Base-by-base conservation (phyloP, 2,113 vertebrate genomes). In the Dicerorhinus sumatrensis region DNA sequence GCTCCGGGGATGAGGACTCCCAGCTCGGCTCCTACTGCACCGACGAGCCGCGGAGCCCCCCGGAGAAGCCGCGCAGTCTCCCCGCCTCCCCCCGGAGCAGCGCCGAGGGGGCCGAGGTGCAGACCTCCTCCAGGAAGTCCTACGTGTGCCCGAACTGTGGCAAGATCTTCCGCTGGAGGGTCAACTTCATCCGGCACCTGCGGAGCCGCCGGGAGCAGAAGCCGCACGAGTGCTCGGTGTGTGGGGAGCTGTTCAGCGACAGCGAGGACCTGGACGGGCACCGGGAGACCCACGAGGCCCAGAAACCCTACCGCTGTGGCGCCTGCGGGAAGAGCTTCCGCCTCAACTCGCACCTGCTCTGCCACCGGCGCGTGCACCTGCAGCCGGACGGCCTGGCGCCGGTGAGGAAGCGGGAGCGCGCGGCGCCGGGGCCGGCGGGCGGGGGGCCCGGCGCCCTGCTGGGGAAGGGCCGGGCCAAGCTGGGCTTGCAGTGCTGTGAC, bases 131-230 rank as follows among this genome's bases (percentile, higher is more conserved):
- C 23, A 86, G 56, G 4, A 98, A 98, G 80, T 89, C 96, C 62
- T 98, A 98, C 0, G 84, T 97, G 65, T 98, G 98, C 23, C 97
- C 98, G 0, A 97, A 93, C 70, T 98, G 98, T 2, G 98, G 98
- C 4, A 98, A 98, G 48, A 82, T 91, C 93, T 98, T 98, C 70
- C 97, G 98, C 83, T 98, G 98, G 98, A 89, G 98, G 12, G 98
- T 98, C 58, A 98, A 98, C 80, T 98, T 98, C 48, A 83, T 98
- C 36, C 96, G 98, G 16, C 98, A 98, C 65, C 89, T 98, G 89
- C 95, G 97, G 7, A 98, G 98, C 46, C 97, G 97, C 82, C 79
- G 92, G 36, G 97, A 98, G 77, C 97, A 81, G 79, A 93, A 94
- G 46, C 91, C 95, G 0, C 97, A 97, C 2, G 93, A 95, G 69